Evolutionary conservation across 2,113 vertebrate genomes (phyloP).

Genomic region (Petrocephalus zakoni): DNA sequence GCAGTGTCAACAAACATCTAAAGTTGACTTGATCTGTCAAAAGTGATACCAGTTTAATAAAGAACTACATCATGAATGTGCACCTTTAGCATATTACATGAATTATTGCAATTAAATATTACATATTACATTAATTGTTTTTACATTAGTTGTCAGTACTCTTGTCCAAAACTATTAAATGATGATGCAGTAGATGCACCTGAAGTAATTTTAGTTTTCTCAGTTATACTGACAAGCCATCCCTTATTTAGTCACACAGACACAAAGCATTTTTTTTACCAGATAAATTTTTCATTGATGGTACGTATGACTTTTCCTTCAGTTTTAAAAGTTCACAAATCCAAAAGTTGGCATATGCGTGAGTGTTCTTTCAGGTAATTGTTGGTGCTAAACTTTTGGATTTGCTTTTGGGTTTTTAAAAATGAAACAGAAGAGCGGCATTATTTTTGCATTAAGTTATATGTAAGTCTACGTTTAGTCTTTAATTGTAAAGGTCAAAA

Average conservation of each 20-base stretch:
- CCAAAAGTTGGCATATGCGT: neutral
- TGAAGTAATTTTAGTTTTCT: neutral
- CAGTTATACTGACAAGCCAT: neutral
- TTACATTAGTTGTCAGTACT: neutral
- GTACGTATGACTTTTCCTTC: neutral
- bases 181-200: neutral
- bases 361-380: neutral
- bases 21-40: neutral
- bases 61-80: neutral
- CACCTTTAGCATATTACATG: neutral
- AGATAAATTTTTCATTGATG: neutral
- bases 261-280: neutral
- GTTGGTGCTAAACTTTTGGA: neutral
- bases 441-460: neutral
- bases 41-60: neutral
- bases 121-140: neutral
- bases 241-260: neutral
- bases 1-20: neutral
- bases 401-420: neutral
- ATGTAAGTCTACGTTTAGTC: neutral
- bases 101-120: too few relatives aligned
- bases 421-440: neutral
- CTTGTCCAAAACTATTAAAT: slow-evolving; percentile 6
- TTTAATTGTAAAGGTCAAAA: neutral
- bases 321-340: neutral